Base-by-base conservation (phyloP, 2,113 vertebrate genomes). In the Garra rufa region DNA sequence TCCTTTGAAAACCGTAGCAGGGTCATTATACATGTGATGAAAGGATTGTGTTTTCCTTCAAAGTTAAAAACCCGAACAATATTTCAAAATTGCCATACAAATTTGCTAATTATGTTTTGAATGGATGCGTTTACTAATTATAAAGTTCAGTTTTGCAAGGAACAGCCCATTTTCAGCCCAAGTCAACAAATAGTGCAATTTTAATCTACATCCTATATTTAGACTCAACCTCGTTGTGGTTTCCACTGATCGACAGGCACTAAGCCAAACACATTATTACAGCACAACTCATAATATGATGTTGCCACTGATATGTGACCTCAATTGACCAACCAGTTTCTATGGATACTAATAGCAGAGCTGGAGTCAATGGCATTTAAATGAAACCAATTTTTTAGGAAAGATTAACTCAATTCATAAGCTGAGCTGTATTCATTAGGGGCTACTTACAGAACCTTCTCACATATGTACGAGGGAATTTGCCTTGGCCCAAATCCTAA, bases 281-380 rank as follows among this genome's bases (percentile, higher is more conserved):
- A 48, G 24, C 44, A 17, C 24, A 4, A 50, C 14, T 48, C 24
- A 50, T 48, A 21, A 75, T 28, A 30, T 75, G 73, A 75, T 75
- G 44, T 48, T 50, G 48, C 74, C 14, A 50, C 44, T 74, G 44
- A 74, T 48, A 50, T 74, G n/a, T 48, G 26, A 15, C 52, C 52
- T 55, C 52, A 55, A 55, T 9, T 55, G 52, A 55, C 43, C 43
- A 44, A 21, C 24, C 44, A 43, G 43, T 46, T 73, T 73, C 19
- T 26, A 26, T 73, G 70, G 61, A 65, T 65, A 65, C 26, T 30
- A 65, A 65, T 17, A 3, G 61, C 3, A 65, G 26, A 30, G 2
- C 61, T 65, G 14, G 61, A 65, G 61, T 17, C 17, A 69, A 69
- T 21, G 65, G 15, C 30, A 67, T 67, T 71, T 71, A 71, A 71